Base-by-base conservation (phyloP, 1,140 invertebrate species). In the Bathynomus jamesi region DNA sequence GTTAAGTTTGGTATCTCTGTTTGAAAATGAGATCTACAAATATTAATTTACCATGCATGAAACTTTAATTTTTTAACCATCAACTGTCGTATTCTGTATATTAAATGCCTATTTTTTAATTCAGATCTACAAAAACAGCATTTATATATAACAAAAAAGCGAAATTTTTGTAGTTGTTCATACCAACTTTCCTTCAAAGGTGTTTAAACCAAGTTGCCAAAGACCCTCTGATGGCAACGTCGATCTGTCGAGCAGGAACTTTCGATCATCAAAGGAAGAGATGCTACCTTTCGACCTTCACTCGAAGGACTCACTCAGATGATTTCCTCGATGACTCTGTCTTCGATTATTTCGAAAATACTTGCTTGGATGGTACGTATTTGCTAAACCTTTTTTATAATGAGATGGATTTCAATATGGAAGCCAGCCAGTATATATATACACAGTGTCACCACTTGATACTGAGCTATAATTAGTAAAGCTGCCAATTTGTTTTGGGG, bases 291-390 rank as follows among this genome's bases (percentile, higher is more conserved):
- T 93, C 90, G 80, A 81, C 88, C 69, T 92, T 92, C 78, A 95
- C 92, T 0, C 83, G 91, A 77, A 85, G 92, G 77, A 93, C 91
- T 0, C 91, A 93, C 81, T 91, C 92, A 0, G 28, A 72, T 3
- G 90, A 91, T 78, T 83, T 93, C 3, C 80, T 92, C 28, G 90
- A 93, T 76, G 91, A 94, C 81, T 88, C 91, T 1, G 91, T 91
- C 81, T 89, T 90, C 0, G 93, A 95, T 81, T 95, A 95, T 81
- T 84, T 94, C 75, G 93, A 95, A 85, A 95, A 95, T 79, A 92
- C 92, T 46, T 95, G 93, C 80, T 81, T 95, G 0, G 93, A 91
- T 81, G 89, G 92, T 93, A 84, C 85, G 79, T 79, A 7, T 62
- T 68, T 32, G 61, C 31, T 61, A 40, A 11, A 61, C 70, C 30